A percentile compares a stretch with the other conserved stretches of the same genome.
phyloP scores from a whole-genome alignment of 1,140 invertebrate species.

The Tigriopus japonicus region DNA sequence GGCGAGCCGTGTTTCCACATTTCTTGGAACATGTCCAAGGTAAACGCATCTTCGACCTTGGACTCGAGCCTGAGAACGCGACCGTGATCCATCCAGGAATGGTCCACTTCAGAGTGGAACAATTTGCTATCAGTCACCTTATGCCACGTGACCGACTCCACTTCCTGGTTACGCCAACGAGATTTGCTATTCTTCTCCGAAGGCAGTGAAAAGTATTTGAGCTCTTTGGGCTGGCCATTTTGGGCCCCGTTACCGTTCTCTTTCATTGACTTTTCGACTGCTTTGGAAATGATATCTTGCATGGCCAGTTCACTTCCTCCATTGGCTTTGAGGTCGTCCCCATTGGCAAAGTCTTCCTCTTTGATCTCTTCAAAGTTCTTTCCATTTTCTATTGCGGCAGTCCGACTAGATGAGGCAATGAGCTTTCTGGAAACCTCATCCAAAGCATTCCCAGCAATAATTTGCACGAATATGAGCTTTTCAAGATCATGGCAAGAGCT shows the following conservation, averaged over 20 bases:
- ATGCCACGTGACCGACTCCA: constrained; percentile 54
- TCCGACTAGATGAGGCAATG: constrained; percentile 22
- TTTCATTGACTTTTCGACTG: constrained; percentile 43
- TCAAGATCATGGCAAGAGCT: constrained; percentile 54
- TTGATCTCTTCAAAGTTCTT: constrained; percentile 32
- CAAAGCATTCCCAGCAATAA: constrained; percentile 69
- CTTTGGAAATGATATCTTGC: constrained; percentile 32
- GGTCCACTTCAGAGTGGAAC: constrained; percentile 53
- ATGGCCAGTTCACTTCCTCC: constrained; percentile 35
- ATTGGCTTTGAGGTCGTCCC: constrained; percentile 17
- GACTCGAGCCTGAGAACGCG: constrained; percentile 59
- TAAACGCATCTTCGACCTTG: constrained; percentile 37
- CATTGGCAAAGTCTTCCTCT: constrained; percentile 19
- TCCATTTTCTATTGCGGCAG: constrained; percentile 38
- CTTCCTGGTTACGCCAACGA: constrained; percentile 21
- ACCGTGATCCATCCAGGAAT: constrained; percentile 72
- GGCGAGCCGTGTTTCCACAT: constrained; percentile 88
- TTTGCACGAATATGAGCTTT: constrained; percentile 76
- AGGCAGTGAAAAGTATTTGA: background rate
- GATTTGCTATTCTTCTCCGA: background rate
- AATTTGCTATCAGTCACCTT: constrained; percentile 56
- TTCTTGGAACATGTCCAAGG: constrained; percentile 43
- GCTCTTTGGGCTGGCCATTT: background rate
- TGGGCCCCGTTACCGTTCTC: constrained; percentile 23
- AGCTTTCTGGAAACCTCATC: constrained; percentile 46